Percentiles rank a stretch among this genome's conserved stretches.
Evolutionary conservation across 2,888 invertebrate genomes (phyloP).

Genomic region (Lampropteryx suffumata): DNA sequence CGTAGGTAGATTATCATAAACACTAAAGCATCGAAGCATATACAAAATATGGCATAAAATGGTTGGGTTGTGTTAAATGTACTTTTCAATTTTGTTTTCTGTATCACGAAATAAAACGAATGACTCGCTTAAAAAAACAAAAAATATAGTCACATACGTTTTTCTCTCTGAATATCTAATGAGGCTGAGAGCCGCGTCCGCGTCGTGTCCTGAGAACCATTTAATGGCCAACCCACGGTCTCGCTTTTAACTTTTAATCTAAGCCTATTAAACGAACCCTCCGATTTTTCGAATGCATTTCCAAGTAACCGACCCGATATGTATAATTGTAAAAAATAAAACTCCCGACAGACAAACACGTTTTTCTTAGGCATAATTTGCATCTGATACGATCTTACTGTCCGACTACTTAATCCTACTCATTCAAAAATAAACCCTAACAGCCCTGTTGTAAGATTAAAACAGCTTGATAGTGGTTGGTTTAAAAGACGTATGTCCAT

Average conservation of each 20-base stretch:
- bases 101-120: background rate
- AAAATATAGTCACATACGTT: constrained; percentile 27
- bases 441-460: constrained; percentile 21
- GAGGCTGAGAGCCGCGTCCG: constrained; percentile 46
- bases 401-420: constrained; percentile 23
- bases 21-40: no score
- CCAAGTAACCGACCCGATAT: constrained; percentile 78
- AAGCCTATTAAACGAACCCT: constrained; percentile 79
- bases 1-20: no score
- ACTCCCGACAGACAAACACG: constrained; percentile 76
- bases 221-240: constrained; percentile 64
- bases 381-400: constrained; percentile 48
- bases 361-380: constrained; percentile 81
- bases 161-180: constrained; percentile 45
- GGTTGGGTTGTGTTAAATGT: no score
- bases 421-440: constrained; percentile 27
- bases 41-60: no score
- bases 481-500: constrained; percentile 43
- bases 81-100: no score
- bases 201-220: constrained; percentile 62
- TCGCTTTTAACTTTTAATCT: constrained; percentile 81
- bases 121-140: background rate
- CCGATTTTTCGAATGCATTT: constrained; percentile 78
- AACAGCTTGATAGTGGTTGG: constrained; percentile 29
- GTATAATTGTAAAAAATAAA: constrained; percentile 79